These are phyloP conservation scores for Xiphydria camelus DNA, from an alignment of 2,888 invertebrate genomes.

Conservation along the genomic window DNA sequence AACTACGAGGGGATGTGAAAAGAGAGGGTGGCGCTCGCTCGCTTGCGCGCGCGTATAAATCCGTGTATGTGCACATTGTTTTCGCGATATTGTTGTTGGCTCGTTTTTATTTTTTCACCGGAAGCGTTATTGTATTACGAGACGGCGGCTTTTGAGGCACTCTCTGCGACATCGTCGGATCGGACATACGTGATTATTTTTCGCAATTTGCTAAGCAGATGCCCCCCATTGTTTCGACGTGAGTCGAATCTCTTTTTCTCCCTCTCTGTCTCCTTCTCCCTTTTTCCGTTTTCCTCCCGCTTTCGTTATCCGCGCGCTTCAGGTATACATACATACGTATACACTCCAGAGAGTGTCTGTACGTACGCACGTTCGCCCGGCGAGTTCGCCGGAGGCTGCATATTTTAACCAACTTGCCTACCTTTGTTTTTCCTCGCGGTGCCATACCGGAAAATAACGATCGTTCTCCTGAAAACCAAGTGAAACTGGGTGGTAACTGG, in stretches of 20 bases:
- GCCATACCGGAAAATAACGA: background rate
- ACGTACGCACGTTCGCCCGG: background rate
- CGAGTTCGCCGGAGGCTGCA: slow-evolving; percentile 31
- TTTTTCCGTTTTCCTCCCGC: slow-evolving; percentile 11
- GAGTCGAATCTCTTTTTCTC: slow-evolving; percentile 6
- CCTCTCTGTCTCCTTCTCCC: background rate
- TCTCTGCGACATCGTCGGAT: slow-evolving; percentile 18
- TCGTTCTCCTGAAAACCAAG: too few species aligned
- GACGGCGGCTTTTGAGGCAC: slow-evolving; percentile 24
- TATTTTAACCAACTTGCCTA: slow-evolving; percentile 47
- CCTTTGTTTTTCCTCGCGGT: slow-evolving; percentile 33
- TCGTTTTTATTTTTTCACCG: slow-evolving; percentile 19
- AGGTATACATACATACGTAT: slow-evolving; percentile 12
- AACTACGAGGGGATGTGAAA: slow-evolving; percentile 11
- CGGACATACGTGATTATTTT: slow-evolving; percentile 53
- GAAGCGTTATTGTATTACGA: slow-evolving; percentile 37
- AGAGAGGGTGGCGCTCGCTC: slow-evolving; percentile 16
- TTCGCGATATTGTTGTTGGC: slow-evolving; percentile 20
- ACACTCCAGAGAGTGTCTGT: too few species aligned
- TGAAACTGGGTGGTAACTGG: too few species aligned
- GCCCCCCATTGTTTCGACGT: slow-evolving; percentile 34
- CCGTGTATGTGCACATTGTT: slow-evolving; percentile 33
- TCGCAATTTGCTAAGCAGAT: slow-evolving; percentile 53
- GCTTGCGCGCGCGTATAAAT: slow-evolving; percentile 22
- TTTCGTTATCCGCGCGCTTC: slow-evolving; percentile 21